A percentile compares a stretch with the other conserved stretches of the same genome.
phyloP scores from a whole-genome alignment of 2,113 vertebrate genomes.

The Crypturellus undulatus region DNA sequence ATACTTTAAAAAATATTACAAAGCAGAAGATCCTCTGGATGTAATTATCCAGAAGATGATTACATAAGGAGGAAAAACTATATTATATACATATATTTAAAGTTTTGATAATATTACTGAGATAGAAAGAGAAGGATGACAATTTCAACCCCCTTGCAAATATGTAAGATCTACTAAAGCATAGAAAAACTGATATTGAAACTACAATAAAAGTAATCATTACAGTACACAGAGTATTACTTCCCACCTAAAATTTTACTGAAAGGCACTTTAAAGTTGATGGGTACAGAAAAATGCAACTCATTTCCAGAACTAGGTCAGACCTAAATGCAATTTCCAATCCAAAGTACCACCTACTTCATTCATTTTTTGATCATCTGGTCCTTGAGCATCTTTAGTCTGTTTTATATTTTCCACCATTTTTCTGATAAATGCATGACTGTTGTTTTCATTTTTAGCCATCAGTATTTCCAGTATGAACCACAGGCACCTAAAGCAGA shows the following conservation, averaged over 20 bases:
- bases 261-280: background rate
- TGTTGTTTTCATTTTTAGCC: conserved; percentile 99
- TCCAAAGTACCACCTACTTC: conserved; percentile 83
- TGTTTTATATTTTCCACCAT: conserved; percentile 99
- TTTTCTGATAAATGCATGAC: conserved; percentile 97
- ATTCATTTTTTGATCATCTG: conserved; percentile 94
- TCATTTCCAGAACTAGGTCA: background rate
- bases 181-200: background rate
- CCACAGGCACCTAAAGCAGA: conserved; percentile 89
- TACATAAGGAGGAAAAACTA: background rate
- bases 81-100: background rate
- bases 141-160: background rate
- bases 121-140: background rate
- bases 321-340: background rate
- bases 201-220: background rate
- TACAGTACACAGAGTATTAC: background rate
- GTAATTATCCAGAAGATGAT: too few relatives aligned
- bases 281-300: background rate
- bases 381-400: conserved; percentile 95
- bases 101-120: background rate
- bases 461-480: conserved; percentile 98
- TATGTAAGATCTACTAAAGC: background rate
- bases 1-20: background rate
- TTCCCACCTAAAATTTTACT: background rate
- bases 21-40: background rate